phyloP scores from a whole-genome alignment of 2,113 vertebrate genomes.

The Brachirus orientalis region DNA sequence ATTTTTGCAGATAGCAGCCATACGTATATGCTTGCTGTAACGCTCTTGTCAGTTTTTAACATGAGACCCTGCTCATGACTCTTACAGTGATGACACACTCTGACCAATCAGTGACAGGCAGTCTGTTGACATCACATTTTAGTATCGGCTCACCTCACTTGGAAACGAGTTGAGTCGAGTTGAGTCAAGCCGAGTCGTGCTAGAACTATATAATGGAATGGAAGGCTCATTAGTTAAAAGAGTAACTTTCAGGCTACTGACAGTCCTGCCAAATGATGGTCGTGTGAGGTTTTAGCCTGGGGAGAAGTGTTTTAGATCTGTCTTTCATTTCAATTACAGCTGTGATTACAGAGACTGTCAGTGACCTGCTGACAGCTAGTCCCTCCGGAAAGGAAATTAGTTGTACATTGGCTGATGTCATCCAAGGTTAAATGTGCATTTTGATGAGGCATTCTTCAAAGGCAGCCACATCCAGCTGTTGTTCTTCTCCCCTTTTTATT shows the following conservation, averaged over 20 bases:
- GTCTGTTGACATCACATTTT: no score
- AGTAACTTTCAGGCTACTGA: constrained; percentile 18
- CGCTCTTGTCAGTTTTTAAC: no score
- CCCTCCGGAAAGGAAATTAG: constrained; percentile 64
- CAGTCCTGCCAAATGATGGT: constrained; percentile 50
- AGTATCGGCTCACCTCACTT: no score
- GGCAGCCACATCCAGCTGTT: constrained; percentile 46
- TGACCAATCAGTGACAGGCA: no score
- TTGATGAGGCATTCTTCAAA: constrained; percentile 71
- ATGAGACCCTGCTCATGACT: no score
- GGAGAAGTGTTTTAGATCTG: constrained; percentile 68
- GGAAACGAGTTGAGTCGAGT: no score
- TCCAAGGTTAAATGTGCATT: constrained; percentile 68
- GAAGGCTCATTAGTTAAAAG: constrained; percentile 42
- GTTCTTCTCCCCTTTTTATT: constrained; percentile 44
- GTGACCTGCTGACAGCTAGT: constrained; percentile 64
- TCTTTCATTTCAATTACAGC: constrained; percentile 72
- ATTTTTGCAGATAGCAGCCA: no score
- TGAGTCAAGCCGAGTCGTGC: no score
- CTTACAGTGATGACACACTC: no score
- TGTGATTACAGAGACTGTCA: constrained; percentile 65
- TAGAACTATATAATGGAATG: no score
- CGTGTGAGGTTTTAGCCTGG: constrained; percentile 57
- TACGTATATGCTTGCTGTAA: no score
- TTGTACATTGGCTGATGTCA: constrained; percentile 65